Evolutionary conservation across 1,140 invertebrate genomes (phyloP).

Genomic region (Brachionus manjavacas): DNA sequence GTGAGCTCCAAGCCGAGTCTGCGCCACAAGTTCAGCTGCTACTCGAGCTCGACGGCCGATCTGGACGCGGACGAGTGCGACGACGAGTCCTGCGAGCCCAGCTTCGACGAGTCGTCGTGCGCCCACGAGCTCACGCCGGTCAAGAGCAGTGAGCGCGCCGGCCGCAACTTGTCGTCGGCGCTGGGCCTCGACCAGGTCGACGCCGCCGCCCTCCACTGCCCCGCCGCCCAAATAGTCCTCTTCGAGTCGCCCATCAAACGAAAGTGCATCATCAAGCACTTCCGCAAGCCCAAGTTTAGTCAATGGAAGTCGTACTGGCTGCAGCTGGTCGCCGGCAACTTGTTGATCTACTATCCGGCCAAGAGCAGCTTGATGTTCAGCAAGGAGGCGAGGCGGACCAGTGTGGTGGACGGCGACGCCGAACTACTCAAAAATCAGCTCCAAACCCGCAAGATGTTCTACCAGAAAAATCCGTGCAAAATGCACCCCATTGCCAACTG

Average conservation of each 20-base stretch:
- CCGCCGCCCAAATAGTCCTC: not conserved
- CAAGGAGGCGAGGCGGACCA: not conserved
- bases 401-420: not conserved
- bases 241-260: slow-evolving; percentile 13
- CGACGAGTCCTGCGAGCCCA: not conserved
- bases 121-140: not conserved
- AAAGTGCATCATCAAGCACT: slow-evolving; percentile 40
- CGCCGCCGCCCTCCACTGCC: no score
- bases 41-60: slow-evolving; percentile 14
- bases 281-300: slow-evolving; percentile 10
- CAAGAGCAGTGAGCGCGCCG: not conserved
- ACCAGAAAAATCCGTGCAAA: slow-evolving; percentile 38
- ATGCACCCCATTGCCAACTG: slow-evolving; percentile 33
- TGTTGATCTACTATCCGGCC: slow-evolving; percentile 29
- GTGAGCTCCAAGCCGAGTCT: not conserved
- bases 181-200: not conserved
- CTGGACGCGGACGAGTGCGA: not conserved
- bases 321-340: slow-evolving; percentile 14
- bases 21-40: slow-evolving; percentile 30
- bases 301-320: slow-evolving; percentile 41
- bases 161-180: not conserved
- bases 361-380: not conserved
- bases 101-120: not conserved
- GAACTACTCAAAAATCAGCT: not conserved
- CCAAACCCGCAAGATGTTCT: not conserved